These are phyloP conservation scores for Nasonia oneida DNA, from an alignment of 2,888 invertebrate species.

Conservation along the genomic window DNA sequence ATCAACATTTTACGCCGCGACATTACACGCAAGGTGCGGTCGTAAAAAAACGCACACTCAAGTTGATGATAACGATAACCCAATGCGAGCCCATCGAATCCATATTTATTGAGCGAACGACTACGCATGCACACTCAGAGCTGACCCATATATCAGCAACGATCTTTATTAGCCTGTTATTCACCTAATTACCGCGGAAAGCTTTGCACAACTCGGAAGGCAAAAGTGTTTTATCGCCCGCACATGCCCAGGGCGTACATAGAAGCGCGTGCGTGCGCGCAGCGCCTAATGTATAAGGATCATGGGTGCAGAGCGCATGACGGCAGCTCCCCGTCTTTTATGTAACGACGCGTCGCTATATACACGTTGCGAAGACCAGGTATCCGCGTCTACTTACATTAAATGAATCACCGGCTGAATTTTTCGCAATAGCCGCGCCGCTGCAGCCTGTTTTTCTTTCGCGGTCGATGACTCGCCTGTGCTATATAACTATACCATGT, in stretches of 20 bases:
- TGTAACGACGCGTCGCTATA: constrained; percentile 17
- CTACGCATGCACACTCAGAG: background rate
- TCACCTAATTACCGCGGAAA: constrained; percentile 8
- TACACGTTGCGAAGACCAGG: background rate
- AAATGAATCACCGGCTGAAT: constrained; percentile 23
- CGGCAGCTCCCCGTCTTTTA: constrained; percentile 31
- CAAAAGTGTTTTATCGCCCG: constrained; percentile 32
- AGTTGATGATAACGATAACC: background rate
- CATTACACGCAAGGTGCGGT: too few species aligned
- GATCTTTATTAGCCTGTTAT: constrained; percentile 23
- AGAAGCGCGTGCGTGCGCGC: background rate
- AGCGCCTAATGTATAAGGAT: background rate
- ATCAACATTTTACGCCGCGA: too few species aligned
- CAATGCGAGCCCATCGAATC: background rate
- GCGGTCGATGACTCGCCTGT: constrained; percentile 40
- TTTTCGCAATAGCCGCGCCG: constrained; percentile 39
- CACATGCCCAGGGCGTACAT: background rate
- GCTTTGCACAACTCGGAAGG: constrained; percentile 2
- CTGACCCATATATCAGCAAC: background rate
- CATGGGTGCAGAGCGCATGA: constrained; percentile 21
- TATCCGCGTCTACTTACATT: background rate
- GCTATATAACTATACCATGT: too few species aligned
- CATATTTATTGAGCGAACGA: background rate
- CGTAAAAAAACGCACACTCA: background rate
- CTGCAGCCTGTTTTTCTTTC: constrained; percentile 17